Conservation (phyloP, 2,113 vertebrate genomes). For the Accipiter cooperii region DNA sequence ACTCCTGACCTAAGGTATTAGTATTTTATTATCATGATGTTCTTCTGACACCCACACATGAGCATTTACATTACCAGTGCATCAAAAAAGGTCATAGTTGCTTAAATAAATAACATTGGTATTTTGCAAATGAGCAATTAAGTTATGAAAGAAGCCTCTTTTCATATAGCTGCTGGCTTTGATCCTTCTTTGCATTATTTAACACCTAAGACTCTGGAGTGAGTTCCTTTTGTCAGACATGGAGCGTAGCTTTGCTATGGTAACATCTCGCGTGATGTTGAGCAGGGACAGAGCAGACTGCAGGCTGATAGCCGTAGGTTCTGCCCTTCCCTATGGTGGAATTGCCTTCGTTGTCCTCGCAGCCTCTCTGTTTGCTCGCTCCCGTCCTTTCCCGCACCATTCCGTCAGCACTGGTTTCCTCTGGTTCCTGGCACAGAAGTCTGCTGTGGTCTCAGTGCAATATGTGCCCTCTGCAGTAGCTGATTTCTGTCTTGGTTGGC, state of each 20-base stretch:
- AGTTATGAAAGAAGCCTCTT: not conserved
- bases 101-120: not conserved
- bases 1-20: not conserved
- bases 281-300: not conserved
- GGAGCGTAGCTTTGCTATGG: not conserved
- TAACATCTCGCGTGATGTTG: not conserved
- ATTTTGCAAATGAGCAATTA: not conserved
- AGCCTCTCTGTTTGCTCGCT: accelerated
- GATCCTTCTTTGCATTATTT: not conserved
- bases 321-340: not conserved
- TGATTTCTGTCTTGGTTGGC: not conserved
- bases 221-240: not conserved
- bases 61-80: not conserved
- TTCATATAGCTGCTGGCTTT: not conserved
- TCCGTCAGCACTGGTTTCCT: not conserved
- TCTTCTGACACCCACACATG: not conserved
- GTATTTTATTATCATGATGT: not conserved
- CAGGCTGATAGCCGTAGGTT: not conserved
- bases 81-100: not conserved
- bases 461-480: not conserved
- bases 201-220: not conserved
- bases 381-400: accelerated
- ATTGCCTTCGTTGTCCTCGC: not conserved
- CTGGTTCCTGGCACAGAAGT: not conserved
- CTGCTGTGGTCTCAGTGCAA: not conserved